Evolutionary conservation across 2,888 invertebrate genomes (phyloP), one percentile per base, ranked within the genome.

Genomic region (Eupithecia inturbata): DNA sequence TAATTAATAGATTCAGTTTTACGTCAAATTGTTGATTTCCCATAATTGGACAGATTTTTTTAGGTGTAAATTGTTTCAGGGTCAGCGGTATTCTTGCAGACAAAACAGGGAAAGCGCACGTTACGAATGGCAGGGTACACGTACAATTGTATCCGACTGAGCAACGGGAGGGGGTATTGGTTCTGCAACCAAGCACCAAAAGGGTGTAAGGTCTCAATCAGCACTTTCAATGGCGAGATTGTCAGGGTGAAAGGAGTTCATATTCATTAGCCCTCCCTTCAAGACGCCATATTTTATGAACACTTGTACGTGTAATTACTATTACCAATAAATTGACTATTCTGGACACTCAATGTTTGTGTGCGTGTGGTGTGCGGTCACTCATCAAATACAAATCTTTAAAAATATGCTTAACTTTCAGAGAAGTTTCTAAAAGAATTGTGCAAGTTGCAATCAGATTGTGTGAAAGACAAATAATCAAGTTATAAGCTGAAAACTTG

Each of bases 181-280:
- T 64, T 64, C 36, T 64, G 63, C n/a, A 64, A 64, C 36, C 7
- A 64, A 36, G 62, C 62, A 1, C 5, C 2, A 3, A 36, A 36
- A 36, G 36, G 36, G 6, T 64, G 63, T 22, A 33, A 22, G n/a
- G n/a, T 3, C n/a, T 64, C 64, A 19, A 33, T 64, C 12, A 36
- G n/a, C n/a, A 64, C 64, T 12, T 12, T 64, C n/a, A 7, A 71
- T 1, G 28, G 68, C 31, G 26, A 71, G 64, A 70, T 77, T 12
- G 14, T 70, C 26, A 66, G 53, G 63, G 33, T n/a, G 3, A 64
- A 36, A 64, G 36, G 64, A 36, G 10, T n/a, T 12, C 64, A 64
- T 64, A 36, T 36, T n/a, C 64, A 64, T 36, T 33, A 63, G 62
- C 6, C 22, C n/a, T n/a, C n/a, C 49, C 49, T 9, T 7, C 1